Conservation (phyloP, 64 coral and sea anemone species). For the Actinia tenebrosa region DNA sequence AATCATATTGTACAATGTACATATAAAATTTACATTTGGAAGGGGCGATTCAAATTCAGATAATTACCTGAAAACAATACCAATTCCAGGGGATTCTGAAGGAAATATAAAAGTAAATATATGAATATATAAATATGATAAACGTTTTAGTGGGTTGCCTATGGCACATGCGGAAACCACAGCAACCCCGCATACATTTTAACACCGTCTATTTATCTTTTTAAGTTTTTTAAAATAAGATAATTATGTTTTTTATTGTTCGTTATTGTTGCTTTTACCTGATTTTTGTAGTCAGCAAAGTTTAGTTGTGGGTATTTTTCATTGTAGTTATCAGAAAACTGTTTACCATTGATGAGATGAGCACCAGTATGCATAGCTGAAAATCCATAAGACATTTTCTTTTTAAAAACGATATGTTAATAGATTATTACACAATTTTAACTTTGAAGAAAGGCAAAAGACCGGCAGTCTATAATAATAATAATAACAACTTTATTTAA, state of each 20-base stretch:
- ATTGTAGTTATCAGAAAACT: conserved; percentile 67
- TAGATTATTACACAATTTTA: not conserved
- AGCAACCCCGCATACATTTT: not conserved
- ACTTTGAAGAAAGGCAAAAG: not conserved
- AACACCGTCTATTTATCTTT: not conserved
- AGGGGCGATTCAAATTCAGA: too few relatives aligned
- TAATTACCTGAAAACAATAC: conserved; percentile 45
- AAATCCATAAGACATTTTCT: not conserved
- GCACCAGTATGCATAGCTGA: conserved; percentile 53
- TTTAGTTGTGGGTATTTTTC: conserved; percentile 44
- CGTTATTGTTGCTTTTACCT: conserved; percentile 11
- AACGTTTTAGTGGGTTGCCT: too few relatives aligned
- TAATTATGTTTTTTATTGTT: not conserved
- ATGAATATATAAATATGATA: too few relatives aligned
- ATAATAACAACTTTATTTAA: too few relatives aligned
- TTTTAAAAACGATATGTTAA: too few relatives aligned
- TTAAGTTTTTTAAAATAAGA: not conserved
- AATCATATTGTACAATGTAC: not conserved
- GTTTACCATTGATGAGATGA: conserved; percentile 58
- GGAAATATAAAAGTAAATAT: not conserved
- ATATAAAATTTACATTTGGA: not conserved
- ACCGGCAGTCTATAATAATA: too few relatives aligned
- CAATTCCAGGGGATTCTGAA: conserved; percentile 34
- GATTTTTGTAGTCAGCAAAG: conserved; percentile 59
- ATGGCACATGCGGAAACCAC: not conserved